Percentiles rank a stretch among this genome's conserved stretches.
These are phyloP conservation scores for Daboia siamensis DNA, from an alignment of 2,113 vertebrate genomes.

Conservation along the genomic window DNA sequence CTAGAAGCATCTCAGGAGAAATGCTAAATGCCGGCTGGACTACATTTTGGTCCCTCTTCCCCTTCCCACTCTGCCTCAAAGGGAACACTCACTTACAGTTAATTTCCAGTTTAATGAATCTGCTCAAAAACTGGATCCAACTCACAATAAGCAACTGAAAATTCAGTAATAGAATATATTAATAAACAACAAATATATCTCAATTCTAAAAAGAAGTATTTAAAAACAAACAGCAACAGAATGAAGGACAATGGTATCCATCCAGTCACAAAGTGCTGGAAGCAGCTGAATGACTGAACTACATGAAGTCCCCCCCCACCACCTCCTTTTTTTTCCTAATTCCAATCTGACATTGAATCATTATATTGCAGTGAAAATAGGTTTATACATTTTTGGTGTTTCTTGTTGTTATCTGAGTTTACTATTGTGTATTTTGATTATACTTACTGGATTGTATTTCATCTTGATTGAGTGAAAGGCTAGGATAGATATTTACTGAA, in stretches of 20 bases:
- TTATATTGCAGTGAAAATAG: neutral
- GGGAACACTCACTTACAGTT: neutral
- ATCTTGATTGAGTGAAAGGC: neutral
- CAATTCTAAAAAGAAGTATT: neutral
- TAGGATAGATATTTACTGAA: neutral
- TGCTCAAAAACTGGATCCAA: neutral
- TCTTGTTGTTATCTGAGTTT: neutral
- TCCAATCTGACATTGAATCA: neutral
- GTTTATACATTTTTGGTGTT: neutral
- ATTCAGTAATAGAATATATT: neutral
- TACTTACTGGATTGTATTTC: neutral
- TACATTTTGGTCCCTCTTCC: neutral
- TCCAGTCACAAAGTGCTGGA: neutral
- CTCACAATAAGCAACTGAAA: neutral
- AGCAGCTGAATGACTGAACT: neutral
- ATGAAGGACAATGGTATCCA: neutral
- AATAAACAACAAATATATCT: neutral
- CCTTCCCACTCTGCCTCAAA: neutral
- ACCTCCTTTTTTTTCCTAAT: neutral
- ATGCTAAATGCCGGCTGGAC: neutral
- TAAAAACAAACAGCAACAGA: neutral
- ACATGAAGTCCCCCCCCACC: neutral
- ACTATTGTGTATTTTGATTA: neutral
- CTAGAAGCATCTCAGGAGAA: neutral
- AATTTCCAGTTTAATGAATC: neutral